Percentiles rank a stretch among this genome's conserved stretches.
Conservation (phyloP, 1,140 invertebrate genomes). For the Drosophila murphyi region DNA sequence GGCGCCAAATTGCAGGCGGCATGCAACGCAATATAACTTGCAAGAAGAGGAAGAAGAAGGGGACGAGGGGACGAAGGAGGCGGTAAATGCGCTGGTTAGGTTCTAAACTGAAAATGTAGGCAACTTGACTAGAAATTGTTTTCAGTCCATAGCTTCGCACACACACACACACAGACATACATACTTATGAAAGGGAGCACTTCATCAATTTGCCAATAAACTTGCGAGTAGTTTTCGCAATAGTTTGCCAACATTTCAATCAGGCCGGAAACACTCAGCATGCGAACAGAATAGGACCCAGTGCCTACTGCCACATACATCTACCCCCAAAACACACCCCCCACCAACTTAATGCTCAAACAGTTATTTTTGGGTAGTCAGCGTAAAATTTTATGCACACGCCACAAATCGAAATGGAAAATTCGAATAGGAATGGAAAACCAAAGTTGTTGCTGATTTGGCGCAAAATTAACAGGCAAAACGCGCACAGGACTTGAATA, state of each 20-base stretch:
- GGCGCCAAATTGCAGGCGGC: slow-evolving; percentile 78
- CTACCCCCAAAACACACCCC: too few relatives aligned
- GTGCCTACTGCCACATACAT: background rate
- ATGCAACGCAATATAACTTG: slow-evolving; percentile 57
- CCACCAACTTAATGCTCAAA: slow-evolving; percentile 30
- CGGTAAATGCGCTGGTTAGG: background rate
- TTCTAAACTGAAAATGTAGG: slow-evolving; percentile 47
- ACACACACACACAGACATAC: slow-evolving; percentile 33
- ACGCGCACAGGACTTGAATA: slow-evolving; percentile 38
- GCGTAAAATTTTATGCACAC: slow-evolving; percentile 77
- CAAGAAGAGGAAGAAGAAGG: background rate
- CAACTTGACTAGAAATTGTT: slow-evolving; percentile 70
- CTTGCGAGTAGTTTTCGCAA: slow-evolving; percentile 78
- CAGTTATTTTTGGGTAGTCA: slow-evolving; percentile 57
- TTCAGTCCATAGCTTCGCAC: slow-evolving; percentile 60
- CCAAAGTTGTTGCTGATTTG: slow-evolving; percentile 80
- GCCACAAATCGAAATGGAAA: slow-evolving; percentile 68
- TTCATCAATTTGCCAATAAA: slow-evolving; percentile 83
- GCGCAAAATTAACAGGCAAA: slow-evolving; percentile 78
- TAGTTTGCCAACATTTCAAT: slow-evolving; percentile 81
- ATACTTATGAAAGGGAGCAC: slow-evolving; percentile 35
- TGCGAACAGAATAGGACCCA: background rate
- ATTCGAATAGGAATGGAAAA: slow-evolving; percentile 57
- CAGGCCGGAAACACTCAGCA: slow-evolving; percentile 65
- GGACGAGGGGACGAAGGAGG: background rate